Conservation (phyloP, 2,113 vertebrate species). For the Antennarius striatus region DNA sequence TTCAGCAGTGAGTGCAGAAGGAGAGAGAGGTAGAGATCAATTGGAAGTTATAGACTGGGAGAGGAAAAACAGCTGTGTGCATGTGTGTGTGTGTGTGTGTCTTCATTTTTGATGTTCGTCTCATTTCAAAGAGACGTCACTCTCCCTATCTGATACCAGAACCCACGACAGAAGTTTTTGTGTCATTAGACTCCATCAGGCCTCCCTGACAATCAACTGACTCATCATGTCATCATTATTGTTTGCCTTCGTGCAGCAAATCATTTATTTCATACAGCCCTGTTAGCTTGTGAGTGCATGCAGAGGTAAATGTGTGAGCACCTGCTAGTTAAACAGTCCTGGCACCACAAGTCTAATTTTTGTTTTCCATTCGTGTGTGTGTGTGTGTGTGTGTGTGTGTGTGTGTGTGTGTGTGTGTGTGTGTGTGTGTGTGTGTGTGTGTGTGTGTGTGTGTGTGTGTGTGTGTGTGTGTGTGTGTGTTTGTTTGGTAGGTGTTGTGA, state of each 20-base stretch:
- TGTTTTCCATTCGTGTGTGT: slow-evolving; percentile 13
- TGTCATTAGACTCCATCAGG: slow-evolving; percentile 49
- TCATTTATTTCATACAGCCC: slow-evolving; percentile 35
- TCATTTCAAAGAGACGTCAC: slow-evolving; percentile 15
- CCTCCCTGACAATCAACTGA: slow-evolving; percentile 30
- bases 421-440: not conserved
- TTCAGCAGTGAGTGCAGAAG: not conserved
- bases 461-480: slow-evolving; percentile 1
- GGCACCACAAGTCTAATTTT: slow-evolving; percentile 43
- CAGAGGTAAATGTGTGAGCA: not conserved
- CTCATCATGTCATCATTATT: slow-evolving; percentile 18
- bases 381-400: no score
- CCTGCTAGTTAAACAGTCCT: not conserved
- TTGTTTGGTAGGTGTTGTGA: slow-evolving; percentile 15
- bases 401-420: no score
- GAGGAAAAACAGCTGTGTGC: not conserved
- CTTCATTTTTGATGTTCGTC: slow-evolving; percentile 4
- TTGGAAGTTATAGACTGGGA: not conserved
- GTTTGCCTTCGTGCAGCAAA: slow-evolving; percentile 13
- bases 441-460: slow-evolving; percentile 4
- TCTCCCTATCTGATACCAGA: not conserved
- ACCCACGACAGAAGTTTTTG: not conserved
- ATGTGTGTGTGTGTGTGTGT: not conserved
- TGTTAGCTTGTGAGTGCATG: slow-evolving; percentile 30
- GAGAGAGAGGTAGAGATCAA: slow-evolving; percentile 7